Conservation (phyloP, 2,888 invertebrate genomes). For the Portevinia maculata region DNA sequence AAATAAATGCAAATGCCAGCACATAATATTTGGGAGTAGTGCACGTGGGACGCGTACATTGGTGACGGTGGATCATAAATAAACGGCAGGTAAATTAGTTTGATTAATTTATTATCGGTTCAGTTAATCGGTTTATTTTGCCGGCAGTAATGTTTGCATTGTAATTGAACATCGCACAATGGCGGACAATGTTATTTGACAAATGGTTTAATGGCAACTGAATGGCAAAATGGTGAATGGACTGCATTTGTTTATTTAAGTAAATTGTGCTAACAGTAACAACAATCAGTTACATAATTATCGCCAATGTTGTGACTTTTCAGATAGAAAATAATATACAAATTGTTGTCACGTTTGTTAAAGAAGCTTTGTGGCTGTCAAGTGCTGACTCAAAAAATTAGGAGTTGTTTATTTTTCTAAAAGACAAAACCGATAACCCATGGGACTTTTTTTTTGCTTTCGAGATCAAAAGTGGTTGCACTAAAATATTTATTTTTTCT, state of each 20-base stretch:
- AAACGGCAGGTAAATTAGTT: conserved; percentile 42
- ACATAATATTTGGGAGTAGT: neutral
- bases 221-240: neutral
- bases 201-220: conserved; percentile 44
- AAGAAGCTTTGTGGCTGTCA: too few relatives aligned
- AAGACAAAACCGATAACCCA: too few relatives aligned
- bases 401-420: too few relatives aligned
- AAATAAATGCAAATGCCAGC: neutral
- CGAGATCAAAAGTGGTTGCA: too few relatives aligned
- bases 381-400: too few relatives aligned
- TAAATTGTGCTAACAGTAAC: conserved; percentile 1
- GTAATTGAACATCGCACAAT: conserved; percentile 45
- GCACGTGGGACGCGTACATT: neutral
- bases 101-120: conserved; percentile 52
- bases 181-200: conserved; percentile 30
- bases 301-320: neutral
- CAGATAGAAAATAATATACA: too few relatives aligned
- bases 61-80: conserved; percentile 6
- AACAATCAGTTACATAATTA: neutral
- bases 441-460: too few relatives aligned
- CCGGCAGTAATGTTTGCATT: conserved; percentile 34
- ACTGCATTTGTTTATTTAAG: conserved; percentile 4
- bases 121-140: conserved; percentile 51
- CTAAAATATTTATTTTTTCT: too few relatives aligned
- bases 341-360: too few relatives aligned